A percentile compares a stretch with the other conserved stretches of the same genome.
These are phyloP conservation scores for Apis laboriosa DNA, from an alignment of 1,140 invertebrate species.

Conservation along the genomic window DNA sequence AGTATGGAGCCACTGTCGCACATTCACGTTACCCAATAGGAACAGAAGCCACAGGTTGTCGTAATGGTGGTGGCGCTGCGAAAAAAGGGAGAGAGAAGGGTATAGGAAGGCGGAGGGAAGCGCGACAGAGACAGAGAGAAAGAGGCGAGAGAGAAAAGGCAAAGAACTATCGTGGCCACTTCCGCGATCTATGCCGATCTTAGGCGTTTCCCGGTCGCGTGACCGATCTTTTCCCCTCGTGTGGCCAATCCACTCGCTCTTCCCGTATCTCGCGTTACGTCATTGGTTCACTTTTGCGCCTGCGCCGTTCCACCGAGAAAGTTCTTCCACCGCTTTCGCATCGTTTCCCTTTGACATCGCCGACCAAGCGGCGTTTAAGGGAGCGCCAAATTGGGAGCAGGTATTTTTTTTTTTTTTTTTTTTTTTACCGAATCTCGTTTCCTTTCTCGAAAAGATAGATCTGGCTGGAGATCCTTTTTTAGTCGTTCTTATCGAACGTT, in stretches of 20 bases:
- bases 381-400: not conserved
- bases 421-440: too few species aligned
- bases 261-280: constrained; percentile 40
- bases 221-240: constrained; percentile 54
- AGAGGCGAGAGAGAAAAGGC: constrained; percentile 36
- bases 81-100: not conserved
- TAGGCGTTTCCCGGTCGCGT: constrained; percentile 61
- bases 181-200: constrained; percentile 56
- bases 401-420: not conserved
- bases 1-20: too few species aligned
- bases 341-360: constrained; percentile 40
- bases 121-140: not conserved
- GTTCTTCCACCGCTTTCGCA: constrained; percentile 30
- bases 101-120: constrained; percentile 9
- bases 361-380: not conserved
- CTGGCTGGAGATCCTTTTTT: too few species aligned
- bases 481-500: too few species aligned
- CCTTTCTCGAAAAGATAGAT: too few species aligned
- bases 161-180: constrained; percentile 41
- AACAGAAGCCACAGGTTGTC: constrained; percentile 28
- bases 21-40: not conserved
- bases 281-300: constrained; percentile 44
- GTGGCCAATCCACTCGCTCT: constrained; percentile 20
- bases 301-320: constrained; percentile 31
- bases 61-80: not conserved